Evolutionary conservation across 35 echinoderm and acorn worm species (phyloP).

Genomic region (Amphiura filiformis): DNA sequence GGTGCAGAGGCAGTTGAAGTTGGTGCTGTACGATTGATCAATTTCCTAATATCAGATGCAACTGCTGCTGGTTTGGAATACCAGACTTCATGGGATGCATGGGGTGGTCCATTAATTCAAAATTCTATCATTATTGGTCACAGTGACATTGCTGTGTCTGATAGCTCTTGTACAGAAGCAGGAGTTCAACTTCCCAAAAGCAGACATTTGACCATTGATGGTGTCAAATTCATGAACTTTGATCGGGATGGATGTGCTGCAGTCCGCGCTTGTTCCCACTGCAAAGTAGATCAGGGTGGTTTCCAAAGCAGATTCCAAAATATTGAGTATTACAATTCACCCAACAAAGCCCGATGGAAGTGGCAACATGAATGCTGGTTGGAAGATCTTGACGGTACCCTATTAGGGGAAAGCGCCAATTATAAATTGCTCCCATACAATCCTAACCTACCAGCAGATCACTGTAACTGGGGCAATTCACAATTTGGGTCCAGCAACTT

Average conservation of each 20-base stretch:
- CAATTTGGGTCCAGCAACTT: conserved; percentile 13
- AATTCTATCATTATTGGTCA: conserved; percentile 78
- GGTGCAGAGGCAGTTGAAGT: conserved; percentile 79
- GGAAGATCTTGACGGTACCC: conserved; percentile 81
- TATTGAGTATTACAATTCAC: conserved; percentile 67
- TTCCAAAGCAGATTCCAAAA: conserved; percentile 70
- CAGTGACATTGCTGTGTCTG: conserved; percentile 35
- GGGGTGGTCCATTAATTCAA: conserved; percentile 67
- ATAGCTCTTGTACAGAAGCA: conserved; percentile 44
- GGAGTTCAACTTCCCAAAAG: conserved; percentile 73
- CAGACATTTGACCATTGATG: conserved; percentile 73
- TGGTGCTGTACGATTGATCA: conserved; percentile 80
- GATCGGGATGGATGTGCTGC: conserved; percentile 61
- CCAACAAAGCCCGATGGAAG: conserved; percentile 87
- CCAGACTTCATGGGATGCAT: conserved; percentile 42
- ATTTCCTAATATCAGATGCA: conserved; percentile 81
- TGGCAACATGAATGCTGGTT: conserved; percentile 91
- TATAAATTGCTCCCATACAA: conserved; percentile 63
- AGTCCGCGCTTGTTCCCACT: conserved; percentile 74
- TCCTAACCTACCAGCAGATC: conserved; percentile 42
- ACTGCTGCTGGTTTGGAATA: conserved; percentile 76
- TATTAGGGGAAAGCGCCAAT: conserved; percentile 1
- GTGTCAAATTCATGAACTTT: conserved; percentile 93
- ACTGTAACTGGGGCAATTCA: conserved; percentile 36
- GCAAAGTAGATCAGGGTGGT: conserved; percentile 76